Evolutionary conservation across 2,888 invertebrate genomes (phyloP).

Genomic region (Tineola bisselliella): DNA sequence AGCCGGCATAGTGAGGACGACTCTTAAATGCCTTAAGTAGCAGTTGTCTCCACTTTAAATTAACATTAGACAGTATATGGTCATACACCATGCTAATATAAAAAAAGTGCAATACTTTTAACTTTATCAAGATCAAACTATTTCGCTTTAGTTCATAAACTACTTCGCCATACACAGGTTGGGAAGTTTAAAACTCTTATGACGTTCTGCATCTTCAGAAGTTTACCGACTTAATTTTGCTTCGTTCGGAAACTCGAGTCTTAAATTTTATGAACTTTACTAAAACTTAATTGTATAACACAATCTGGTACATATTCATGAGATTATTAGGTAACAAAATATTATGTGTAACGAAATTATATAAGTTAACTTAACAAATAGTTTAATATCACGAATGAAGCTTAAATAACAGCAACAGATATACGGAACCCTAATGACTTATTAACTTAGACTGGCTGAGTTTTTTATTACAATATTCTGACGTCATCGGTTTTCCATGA

Average conservation of each 20-base stretch:
- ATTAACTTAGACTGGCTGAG: background rate
- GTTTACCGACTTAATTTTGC: background rate
- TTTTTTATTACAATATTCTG: background rate
- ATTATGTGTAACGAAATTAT: too few species aligned
- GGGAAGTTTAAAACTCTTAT: background rate
- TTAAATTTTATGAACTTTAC: background rate
- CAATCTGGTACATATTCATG: too few species aligned
- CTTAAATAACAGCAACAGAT: background rate
- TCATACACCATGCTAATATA: too few species aligned
- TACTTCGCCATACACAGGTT: background rate
- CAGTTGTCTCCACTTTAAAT: too few species aligned
- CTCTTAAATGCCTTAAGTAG: too few species aligned
- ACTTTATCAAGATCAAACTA: background rate
- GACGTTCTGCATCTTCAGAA: background rate
- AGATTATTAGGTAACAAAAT: too few species aligned
- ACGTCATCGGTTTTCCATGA: constrained; percentile 16
- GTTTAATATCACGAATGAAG: background rate
- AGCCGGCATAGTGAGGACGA: too few species aligned
- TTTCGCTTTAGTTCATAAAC: background rate
- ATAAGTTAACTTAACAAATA: background rate
- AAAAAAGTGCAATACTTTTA: background rate
- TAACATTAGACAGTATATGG: too few species aligned
- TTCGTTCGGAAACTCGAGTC: background rate
- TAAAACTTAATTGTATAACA: too few species aligned
- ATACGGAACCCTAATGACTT: background rate